Conservation (phyloP, 2,888 invertebrate species). For the Fissipunctia ypsillon region DNA sequence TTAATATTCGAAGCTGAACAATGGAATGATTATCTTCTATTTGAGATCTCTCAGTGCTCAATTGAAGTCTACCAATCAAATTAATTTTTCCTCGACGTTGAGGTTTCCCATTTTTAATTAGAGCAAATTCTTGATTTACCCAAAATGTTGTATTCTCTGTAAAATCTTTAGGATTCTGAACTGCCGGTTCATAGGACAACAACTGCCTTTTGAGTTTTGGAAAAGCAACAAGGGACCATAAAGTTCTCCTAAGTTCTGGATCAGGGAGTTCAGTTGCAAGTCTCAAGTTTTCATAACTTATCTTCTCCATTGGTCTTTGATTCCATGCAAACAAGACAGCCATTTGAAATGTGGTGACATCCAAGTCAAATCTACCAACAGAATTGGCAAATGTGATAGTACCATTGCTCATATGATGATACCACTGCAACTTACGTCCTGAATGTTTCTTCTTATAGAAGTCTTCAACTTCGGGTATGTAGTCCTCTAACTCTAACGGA, state of each 20-base stretch:
- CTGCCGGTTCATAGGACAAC: conserved; percentile 94
- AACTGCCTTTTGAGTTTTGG: conserved; percentile 99
- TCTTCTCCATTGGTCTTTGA: conserved; percentile 97
- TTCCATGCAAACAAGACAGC: conserved; percentile 99
- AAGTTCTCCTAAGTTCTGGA: conserved; percentile 97
- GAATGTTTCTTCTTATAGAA: conserved; percentile 99
- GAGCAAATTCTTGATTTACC: conserved; percentile 99
- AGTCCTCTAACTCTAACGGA: conserved; percentile 99
- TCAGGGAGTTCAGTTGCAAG: conserved; percentile 99
- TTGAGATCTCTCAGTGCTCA: conserved; percentile 98
- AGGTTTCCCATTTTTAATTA: conserved; percentile 98
- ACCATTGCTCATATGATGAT: conserved; percentile 99
- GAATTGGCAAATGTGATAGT: conserved; percentile 98
- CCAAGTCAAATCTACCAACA: conserved; percentile 98
- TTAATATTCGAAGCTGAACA: conserved; percentile 97
- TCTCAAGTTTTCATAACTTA: conserved; percentile 98
- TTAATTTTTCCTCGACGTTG: conserved; percentile 99
- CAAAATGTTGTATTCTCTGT: conserved; percentile 97
- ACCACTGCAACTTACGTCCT: conserved; percentile 99
- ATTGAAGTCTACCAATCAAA: conserved; percentile 98
- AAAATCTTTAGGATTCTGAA: conserved; percentile 98
- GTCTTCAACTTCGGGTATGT: conserved; percentile 99
- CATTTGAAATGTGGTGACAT: conserved; percentile 99
- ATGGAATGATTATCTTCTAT: conserved; percentile 99
- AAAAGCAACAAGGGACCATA: conserved; percentile 98